Conservation (phyloP, 2,797 vertebrate genomes). For the Sebastolobus altivelis region DNA sequence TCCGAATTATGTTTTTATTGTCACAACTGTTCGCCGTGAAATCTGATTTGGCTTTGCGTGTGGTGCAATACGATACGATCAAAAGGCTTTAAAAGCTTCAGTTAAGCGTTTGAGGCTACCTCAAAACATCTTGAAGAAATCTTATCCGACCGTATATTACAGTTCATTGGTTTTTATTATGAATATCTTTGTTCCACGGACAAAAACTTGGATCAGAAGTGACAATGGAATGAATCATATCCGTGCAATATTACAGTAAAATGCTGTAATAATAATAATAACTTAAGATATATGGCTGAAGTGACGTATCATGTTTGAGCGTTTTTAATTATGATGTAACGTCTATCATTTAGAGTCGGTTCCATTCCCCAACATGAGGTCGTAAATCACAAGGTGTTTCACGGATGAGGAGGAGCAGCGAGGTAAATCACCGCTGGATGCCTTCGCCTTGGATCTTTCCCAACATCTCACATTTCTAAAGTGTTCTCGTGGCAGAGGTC, state of each 20-base stretch:
- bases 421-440: slow-evolving; percentile 72
- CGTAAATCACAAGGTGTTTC: slow-evolving; percentile 68
- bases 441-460: slow-evolving; percentile 70
- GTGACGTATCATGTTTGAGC: background rate
- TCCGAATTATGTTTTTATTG: slow-evolving; percentile 15
- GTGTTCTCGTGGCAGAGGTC: slow-evolving; percentile 61
- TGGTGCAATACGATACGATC: slow-evolving; percentile 33
- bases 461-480: slow-evolving; percentile 76
- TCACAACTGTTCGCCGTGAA: slow-evolving; percentile 28
- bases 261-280: slow-evolving; percentile 1
- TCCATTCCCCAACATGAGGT: slow-evolving; percentile 1
- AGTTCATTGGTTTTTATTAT: slow-evolving; percentile 25
- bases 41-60: slow-evolving; percentile 27
- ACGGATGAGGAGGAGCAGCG: slow-evolving; percentile 42
- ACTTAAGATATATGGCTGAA: background rate
- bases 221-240: background rate
- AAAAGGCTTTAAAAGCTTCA: slow-evolving; percentile 25
- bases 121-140: slow-evolving; percentile 47
- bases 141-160: slow-evolving; percentile 22
- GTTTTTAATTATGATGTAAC: slow-evolving; percentile 3
- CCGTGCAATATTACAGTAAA: too few species aligned
- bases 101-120: slow-evolving; percentile 2
- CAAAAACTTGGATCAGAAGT: background rate
- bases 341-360: too few species aligned
- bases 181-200: slow-evolving; percentile 21